These are phyloP conservation scores for Platynereis dumerilii DNA, from an alignment of 2,888 invertebrate genomes.

Conservation along the genomic window DNA sequence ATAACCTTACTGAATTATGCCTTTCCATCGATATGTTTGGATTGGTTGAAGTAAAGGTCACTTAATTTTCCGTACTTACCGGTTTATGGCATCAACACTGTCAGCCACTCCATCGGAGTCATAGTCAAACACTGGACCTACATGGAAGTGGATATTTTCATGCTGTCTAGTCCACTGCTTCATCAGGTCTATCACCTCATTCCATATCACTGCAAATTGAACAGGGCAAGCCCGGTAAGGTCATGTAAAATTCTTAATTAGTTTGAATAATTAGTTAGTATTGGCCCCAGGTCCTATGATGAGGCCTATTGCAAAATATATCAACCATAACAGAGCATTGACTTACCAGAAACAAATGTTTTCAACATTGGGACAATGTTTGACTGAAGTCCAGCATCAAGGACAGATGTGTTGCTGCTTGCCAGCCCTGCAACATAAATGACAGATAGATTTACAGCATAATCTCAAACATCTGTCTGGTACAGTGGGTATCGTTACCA, in stretches of 20 bases:
- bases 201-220: slow-evolving; percentile 49
- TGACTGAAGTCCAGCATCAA: not conserved
- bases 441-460: too few species aligned
- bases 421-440: not conserved
- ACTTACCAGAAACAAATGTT: not conserved
- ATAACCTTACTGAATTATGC: too few species aligned
- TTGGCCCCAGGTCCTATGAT: too few species aligned
- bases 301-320: not conserved
- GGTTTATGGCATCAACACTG: not conserved
- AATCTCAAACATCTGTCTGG: too few species aligned
- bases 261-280: too few species aligned
- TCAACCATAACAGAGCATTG: too few species aligned
- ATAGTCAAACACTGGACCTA: slow-evolving; percentile 52
- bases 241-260: too few species aligned
- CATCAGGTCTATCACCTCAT: slow-evolving; percentile 40
- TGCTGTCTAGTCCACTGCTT: slow-evolving; percentile 43
- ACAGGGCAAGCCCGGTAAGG: too few species aligned
- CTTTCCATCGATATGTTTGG: too few species aligned
- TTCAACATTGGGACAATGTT: not conserved
- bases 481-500: too few species aligned
- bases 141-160: slow-evolving; percentile 39
- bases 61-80: too few species aligned
- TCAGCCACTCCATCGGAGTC: slow-evolving; percentile 48
- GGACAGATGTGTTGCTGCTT: not conserved
- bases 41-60: too few species aligned